A percentile compares a stretch with the other conserved stretches of the same genome.
Evolutionary conservation across 2,888 invertebrate species (phyloP).

Genomic region (Melangyna quadrimaculata): DNA sequence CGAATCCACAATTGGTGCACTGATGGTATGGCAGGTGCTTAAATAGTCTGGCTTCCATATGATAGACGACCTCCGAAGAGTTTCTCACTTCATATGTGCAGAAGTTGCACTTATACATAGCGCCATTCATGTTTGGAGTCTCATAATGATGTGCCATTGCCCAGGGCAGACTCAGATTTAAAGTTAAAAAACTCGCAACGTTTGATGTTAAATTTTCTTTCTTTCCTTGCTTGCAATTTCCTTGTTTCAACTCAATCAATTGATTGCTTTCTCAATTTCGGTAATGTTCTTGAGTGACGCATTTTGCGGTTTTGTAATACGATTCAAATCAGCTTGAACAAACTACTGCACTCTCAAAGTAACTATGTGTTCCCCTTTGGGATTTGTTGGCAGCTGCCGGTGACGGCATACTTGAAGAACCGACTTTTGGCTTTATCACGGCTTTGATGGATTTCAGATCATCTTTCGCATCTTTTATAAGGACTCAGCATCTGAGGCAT

Average conservation of each 20-base stretch:
- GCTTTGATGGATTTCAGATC: conserved; percentile 83
- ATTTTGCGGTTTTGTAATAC: conserved; percentile 91
- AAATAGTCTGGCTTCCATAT: no score
- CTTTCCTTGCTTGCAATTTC: conserved; percentile 93
- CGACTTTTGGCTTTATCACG: no score
- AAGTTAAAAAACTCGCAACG: conserved; percentile 95
- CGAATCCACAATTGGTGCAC: no score
- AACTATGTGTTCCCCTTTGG: conserved; percentile 84
- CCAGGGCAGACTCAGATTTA: conserved; percentile 91
- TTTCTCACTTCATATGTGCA: no score
- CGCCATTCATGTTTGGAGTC: no score
- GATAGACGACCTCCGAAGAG: no score
- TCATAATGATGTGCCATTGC: conserved; percentile 94
- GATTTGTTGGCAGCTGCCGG: conserved; percentile 77
- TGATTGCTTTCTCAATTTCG: conserved; percentile 86
- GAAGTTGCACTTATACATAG: no score
- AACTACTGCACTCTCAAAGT: conserved; percentile 95
- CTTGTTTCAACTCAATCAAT: conserved; percentile 91
- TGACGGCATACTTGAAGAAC: no score
- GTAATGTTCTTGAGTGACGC: conserved; percentile 85
- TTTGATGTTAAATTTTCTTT: conserved; percentile 88
- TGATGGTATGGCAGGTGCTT: no score
- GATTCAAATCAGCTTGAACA: conserved; percentile 93
- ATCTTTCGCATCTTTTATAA: conserved; percentile 83
- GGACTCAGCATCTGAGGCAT: conserved; percentile 82